Evolutionary conservation across 2,888 invertebrate species (phyloP), one percentile per base, ranked within the genome.

Genomic region (Cactoblastis cactorum): DNA sequence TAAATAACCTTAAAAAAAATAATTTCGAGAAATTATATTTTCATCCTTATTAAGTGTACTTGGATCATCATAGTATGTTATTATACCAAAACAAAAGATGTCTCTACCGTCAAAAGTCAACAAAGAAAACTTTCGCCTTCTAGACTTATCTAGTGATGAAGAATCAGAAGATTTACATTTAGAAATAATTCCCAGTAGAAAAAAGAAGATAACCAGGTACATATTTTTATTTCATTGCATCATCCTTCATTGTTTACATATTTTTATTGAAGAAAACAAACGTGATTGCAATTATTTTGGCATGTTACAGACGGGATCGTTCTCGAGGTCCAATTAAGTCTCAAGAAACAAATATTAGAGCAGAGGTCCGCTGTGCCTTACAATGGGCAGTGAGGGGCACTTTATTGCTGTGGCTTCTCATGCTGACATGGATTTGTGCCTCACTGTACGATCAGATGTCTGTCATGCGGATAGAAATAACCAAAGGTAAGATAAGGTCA

Each of bases 51-150:
- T 11, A 15, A 17, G 19, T 28, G 28, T 9, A 15, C 19, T 35
- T 19, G 14, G 52, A 56, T 48, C 53, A 55, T 56, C 60, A 65
- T 82, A 85, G 77, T 58, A 87, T 86, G 81, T 72, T 71, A 62
- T 71, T 66, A 63, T 67, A 63, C 56, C 53, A 61, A 53, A 55
- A 51, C 46, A 47, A 61, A 82, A 69, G 62, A 89, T 89, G 88
- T 82, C 85, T 58, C 60, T 77, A 63, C 77, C 84, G 53, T 72
- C 80, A 24, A 90, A 83, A 75, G 77, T 83, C 64, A 91, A 90
- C 67, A 93, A 92, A 69, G 93, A 93, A 82, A 92, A 92, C 58
- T 92, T 92, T 71, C 91, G 93, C 62, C 88, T 93, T 41, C 73
- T 93, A 65, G 92, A 92, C 67, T 72, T 92, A 55, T 90, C 92